Evolutionary conservation across 2,113 vertebrate genomes (phyloP), one percentile per base, ranked within the genome.

Genomic region (Platichthys stellatus): DNA sequence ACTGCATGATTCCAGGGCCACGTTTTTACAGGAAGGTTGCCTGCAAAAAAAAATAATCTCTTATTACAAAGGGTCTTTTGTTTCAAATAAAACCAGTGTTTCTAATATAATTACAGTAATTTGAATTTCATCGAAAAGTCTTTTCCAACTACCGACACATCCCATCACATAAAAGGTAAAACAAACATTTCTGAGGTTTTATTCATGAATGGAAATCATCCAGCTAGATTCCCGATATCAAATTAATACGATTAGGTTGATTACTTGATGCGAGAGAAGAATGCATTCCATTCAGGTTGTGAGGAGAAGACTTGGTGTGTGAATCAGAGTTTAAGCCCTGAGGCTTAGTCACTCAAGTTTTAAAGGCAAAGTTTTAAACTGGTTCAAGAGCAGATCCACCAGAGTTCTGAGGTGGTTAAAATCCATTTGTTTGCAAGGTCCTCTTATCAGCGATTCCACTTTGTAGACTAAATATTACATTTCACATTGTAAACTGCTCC

Each of bases 201-300:
- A 17, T n/a, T 4, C 15, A 5, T 47, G 17, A 5, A 49, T 49
- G 45, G 45, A 17, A 15, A 69, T 5, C 5, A n/a, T 3, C n/a
- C 17, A 23, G 49, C 6, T 8, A 10, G 45, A 71, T n/a, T 61
- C 45, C 17, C 67, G 17, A 17, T 49, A 5, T 49, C 45, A 49
- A 31, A 26, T 69, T 23, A 77, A 67, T 23, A 57, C 54, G 54
- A 76, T 77, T 62, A 58, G 53, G 14, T 60, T 63, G 20, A 68
- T 28, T 17, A 31, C 13, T 43, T 20, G 10, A 56, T 4, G 24
- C 18, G 59, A 45, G 59, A n/a, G 51, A 62, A 67, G 71, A 82
- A 75, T 54, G 51, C 79, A 76, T 83, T 77, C 45, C 75, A 26
- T 63, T 80, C 45, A 18, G 45, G 43, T 15, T 45, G 43, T 45